These are phyloP conservation scores for Ormyrus thymus DNA, from an alignment of 2,888 invertebrate genomes.

Conservation along the genomic window DNA sequence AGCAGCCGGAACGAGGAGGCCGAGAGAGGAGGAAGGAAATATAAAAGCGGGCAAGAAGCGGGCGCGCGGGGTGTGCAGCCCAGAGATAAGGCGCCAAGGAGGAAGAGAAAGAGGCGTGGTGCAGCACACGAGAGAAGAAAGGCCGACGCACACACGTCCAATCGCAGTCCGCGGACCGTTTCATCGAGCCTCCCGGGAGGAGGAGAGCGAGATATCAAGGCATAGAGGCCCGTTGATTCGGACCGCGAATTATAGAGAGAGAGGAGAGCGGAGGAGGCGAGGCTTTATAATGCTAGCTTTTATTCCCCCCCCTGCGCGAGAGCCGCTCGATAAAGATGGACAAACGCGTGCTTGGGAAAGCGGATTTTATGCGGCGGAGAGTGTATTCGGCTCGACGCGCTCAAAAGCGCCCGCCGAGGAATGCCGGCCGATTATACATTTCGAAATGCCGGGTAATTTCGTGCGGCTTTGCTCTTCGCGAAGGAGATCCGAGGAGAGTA, in stretches of 20 bases:
- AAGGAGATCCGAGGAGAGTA: no score
- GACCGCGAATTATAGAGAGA: neutral
- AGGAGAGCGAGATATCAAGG: conserved; percentile 8
- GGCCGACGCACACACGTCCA: conserved; percentile 32
- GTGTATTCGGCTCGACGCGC: no score
- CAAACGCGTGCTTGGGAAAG: no score
- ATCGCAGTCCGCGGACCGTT: conserved; percentile 27
- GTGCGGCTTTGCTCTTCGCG: no score
- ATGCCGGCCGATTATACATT: no score
- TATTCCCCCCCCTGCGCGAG: no score
- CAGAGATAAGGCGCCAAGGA: conserved; percentile 1
- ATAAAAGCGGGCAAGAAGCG: neutral
- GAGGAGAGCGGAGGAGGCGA: neutral
- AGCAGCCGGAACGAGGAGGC: neutral
- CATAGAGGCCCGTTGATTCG: conserved; percentile 1
- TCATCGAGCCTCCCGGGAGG: neutral
- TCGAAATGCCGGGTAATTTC: no score
- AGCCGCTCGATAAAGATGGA: no score
- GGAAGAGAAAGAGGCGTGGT: conserved; percentile 47
- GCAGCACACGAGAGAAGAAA: conserved; percentile 6
- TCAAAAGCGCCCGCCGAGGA: no score
- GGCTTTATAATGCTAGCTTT: no score
- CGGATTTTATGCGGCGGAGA: no score
- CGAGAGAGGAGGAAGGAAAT: neutral
- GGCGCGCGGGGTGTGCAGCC: conserved; percentile 1